These are phyloP conservation scores for Bombylius discolor DNA, from an alignment of 2,888 invertebrate species.

Conservation along the genomic window DNA sequence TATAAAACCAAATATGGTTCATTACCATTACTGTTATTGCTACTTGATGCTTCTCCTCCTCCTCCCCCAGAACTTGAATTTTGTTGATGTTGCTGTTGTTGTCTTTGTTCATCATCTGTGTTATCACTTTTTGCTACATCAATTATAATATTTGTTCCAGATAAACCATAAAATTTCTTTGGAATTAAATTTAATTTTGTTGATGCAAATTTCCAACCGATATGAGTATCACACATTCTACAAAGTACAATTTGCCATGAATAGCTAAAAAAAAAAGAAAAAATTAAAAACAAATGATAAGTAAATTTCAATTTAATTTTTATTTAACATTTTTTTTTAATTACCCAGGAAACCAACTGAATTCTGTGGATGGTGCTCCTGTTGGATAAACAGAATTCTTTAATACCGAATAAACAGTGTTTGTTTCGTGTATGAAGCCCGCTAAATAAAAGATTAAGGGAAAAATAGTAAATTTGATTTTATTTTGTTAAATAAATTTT, in stretches of 20 bases:
- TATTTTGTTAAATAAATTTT: neutral
- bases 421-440: constrained; percentile 68
- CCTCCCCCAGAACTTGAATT: too few species aligned
- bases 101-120: neutral
- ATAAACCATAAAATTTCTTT: constrained; percentile 56
- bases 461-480: too few species aligned
- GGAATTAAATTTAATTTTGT: constrained; percentile 47
- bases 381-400: constrained; percentile 39
- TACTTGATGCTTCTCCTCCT: neutral
- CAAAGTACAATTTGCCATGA: constrained; percentile 70
- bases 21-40: neutral
- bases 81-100: too few species aligned
- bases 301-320: too few species aligned
- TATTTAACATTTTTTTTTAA: neutral
- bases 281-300: too few species aligned
- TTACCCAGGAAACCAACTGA: constrained; percentile 71
- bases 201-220: constrained; percentile 74
- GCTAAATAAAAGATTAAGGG: constrained; percentile 22
- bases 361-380: constrained; percentile 50
- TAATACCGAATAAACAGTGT: constrained; percentile 48
- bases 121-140: constrained; percentile 8
- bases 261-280: constrained; percentile 42
- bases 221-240: constrained; percentile 49
- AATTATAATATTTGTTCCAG: constrained; percentile 42
- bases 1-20: neutral